Conservation (phyloP, 2,797 vertebrate species). For the Mallotus villosus region DNA sequence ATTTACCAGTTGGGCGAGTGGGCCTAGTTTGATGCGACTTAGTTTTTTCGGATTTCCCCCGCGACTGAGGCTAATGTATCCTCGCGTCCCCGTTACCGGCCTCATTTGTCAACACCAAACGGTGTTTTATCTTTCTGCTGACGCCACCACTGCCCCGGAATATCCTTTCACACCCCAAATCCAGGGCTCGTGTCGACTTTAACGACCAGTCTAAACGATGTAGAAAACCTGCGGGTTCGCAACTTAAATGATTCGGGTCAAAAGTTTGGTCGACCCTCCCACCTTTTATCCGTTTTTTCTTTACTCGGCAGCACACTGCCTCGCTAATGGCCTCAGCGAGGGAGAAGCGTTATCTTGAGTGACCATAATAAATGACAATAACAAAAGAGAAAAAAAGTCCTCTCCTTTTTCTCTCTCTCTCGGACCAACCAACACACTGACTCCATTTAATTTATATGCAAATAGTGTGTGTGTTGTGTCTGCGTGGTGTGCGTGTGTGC, state of each 20-base stretch:
- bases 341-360: constrained; percentile 31
- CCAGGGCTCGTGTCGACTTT: constrained; percentile 1
- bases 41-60: constrained; percentile 22
- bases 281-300: too few relatives aligned
- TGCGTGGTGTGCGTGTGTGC: too few relatives aligned
- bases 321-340: constrained; percentile 22
- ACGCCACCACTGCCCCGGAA: neutral
- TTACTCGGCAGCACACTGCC: neutral
- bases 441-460: constrained; percentile 64
- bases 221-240: neutral
- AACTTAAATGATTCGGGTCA: constrained; percentile 19
- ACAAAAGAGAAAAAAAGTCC: neutral
- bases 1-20: constrained; percentile 32
- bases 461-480: constrained; percentile 22
- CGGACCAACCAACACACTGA: neutral
- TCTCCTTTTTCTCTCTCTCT: neutral
- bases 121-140: constrained; percentile 10
- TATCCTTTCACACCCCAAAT: constrained; percentile 9
- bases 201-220: constrained; percentile 4
- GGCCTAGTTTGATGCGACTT: constrained; percentile 24
- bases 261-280: neutral
- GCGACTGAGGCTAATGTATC: constrained; percentile 37
- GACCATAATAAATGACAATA: constrained; percentile 1
- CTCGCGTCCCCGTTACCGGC: constrained; percentile 20
- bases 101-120: constrained; percentile 48